phyloP scores from a whole-genome alignment of 2,797 vertebrate species.

The Pterois miles region DNA sequence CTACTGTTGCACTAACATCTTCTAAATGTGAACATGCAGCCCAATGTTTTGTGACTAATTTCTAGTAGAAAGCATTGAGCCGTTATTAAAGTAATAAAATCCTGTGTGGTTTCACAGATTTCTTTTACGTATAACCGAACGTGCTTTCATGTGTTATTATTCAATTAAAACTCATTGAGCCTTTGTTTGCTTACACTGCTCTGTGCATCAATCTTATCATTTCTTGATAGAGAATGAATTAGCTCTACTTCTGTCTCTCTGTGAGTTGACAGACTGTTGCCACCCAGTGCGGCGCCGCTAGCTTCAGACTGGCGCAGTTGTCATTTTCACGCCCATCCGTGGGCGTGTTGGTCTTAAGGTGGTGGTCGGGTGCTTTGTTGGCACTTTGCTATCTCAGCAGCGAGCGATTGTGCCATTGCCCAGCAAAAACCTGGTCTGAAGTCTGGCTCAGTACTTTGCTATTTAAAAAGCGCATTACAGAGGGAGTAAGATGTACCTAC shows the following conservation, averaged over 20 bases:
- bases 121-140: background rate
- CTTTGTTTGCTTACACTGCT: background rate
- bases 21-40: background rate
- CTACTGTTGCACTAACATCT: background rate
- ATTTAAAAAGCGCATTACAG: too few species aligned
- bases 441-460: too few species aligned
- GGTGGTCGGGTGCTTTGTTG: too few species aligned
- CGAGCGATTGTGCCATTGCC: too few species aligned
- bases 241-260: background rate
- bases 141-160: background rate
- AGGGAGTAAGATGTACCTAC: too few species aligned
- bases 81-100: conserved; percentile 7
- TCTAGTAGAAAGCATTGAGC: background rate
- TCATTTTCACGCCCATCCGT: too few species aligned
- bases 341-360: too few species aligned
- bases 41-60: conserved; percentile 1
- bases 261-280: background rate
- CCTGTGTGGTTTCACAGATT: background rate
- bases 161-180: background rate
- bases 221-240: background rate
- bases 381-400: too few species aligned
- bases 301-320: too few species aligned
- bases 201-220: background rate
- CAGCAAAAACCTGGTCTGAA: too few species aligned
- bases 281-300: background rate